Evolutionary conservation across 1,140 invertebrate genomes (phyloP), one percentile per base, ranked within the genome.

Genomic region (Ctenoplectra terminalis): DNA sequence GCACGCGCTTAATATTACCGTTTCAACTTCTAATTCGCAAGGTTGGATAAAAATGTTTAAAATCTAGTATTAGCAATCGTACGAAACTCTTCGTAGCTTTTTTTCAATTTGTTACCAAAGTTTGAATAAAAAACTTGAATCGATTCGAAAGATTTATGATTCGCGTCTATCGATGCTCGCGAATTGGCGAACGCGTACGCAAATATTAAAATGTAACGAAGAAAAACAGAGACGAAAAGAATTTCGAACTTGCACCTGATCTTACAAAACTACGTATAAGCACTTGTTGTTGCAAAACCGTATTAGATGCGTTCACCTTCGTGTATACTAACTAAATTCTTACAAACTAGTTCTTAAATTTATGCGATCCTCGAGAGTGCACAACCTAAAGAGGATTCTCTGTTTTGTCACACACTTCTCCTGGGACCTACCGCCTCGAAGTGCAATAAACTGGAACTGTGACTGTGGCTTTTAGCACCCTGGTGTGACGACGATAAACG

Each of bases 301-400:
- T 69, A 34, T 50, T 71, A 58, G 31, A 72, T 56, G 48, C 67
- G 50, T 54, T 50, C 9, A 20, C 63, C 40, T 66, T 40, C 26
- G 37, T 29, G 17, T 40, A 9, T 5, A 20, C 17, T 13, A 43
- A 29, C 37, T 72, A 72, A 72, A 72, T 72, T 43, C 70, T 56
- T 31, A 31, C 50, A 71, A 71, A 71, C 69, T 71, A 71, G 69
- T 71, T 71, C 50, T 71, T 37, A 58, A 72, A 72, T 56, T 40
- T 72, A 71, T 71, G 69, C 69, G 23, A 58, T 72, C 23, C 70
- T 72, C 52, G 6, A 23, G 70, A 56, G 70, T 72, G 34, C 9
- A 58, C 26, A 72, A 40, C 70, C 50, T 56, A 72, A 72, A 72
- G 70, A 72, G 70, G 69, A 71, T 54, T 71, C 52, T 43, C 70